Evolutionary conservation across 2,888 invertebrate species (phyloP), one percentile per base, ranked within the genome.

Genomic region (Drosophila macrospina): DNA sequence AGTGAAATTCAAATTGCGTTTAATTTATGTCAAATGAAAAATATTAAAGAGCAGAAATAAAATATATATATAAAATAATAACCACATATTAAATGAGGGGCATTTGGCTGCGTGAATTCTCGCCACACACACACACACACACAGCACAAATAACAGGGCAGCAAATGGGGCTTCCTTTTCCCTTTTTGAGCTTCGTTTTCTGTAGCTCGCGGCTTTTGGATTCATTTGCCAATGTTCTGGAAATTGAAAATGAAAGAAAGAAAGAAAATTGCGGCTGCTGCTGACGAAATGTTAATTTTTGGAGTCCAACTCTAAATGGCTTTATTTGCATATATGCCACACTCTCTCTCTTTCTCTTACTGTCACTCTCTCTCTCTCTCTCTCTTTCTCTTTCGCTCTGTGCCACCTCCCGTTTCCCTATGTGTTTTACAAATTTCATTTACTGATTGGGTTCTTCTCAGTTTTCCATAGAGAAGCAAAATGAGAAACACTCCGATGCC

Each of bases 201-300:
- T 5, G 7, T 15, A 24, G 26, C 57, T 32, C 15, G 30, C 15
- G 39, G 59, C 7, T 16, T 42, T 61, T 72, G 57, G 52, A 72
- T 64, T 61, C 60, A 67, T 64, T 67, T 61, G 48, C 20, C 59
- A 52, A 66, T 56, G 62, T 37, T 45, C 42, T 47, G 42, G 15
- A 63, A 63, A 69, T 74, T 59, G 34, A 13, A 42, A 60, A 59
- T n/a, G n/a, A n/a, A n/a, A n/a, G n/a, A n/a, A n/a, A n/a, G n/a
- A n/a, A n/a, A n/a, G n/a, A 56, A 61, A 60, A 52, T 63, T 56
- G 39, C 34, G 54, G 41, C 50, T 45, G 30, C 55, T 54, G 41
- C 65, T 66, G 57, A 64, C 37, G 65, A 70, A 80, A 72, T 79
- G 69, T 61, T 80, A 69, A 79, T 78, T 80, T 76, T 65, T 42